Base-by-base conservation (phyloP, 1,140 invertebrate species). In the Brachionus sp. region DNA sequence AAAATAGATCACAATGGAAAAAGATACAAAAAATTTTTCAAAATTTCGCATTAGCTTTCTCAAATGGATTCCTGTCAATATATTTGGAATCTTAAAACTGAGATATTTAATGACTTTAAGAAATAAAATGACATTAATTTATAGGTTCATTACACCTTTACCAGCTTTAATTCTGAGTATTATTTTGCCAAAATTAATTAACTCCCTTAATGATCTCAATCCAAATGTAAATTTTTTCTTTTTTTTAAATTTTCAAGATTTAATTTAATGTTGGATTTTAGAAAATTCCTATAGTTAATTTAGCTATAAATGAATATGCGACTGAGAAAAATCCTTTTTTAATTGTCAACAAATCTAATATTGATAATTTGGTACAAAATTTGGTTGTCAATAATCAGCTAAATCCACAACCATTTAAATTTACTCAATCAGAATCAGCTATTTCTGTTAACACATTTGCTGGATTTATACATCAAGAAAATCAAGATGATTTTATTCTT, bases 211-310 rank as follows among this genome's bases (percentile, higher is more conserved):
- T 25, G 12, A 37, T 33, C 19, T 29, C 3, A 33, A 80, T 62
- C 77, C 77, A 80, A 64, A 80, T 35, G 77, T 80, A 62, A 80
- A 42, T 29, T 70, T 70, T 70, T 42, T 37, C 6, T 42, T 70
- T 70, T 35, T 37, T 70, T 39, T 75, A 1, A 19, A 44, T 23
- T 19, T 44, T 19, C 3, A 75, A 70, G 29, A 39, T 44, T 42
- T 42, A 75, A 5, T 23, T 16, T 19, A 42, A 42, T 78, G n/a
- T n/a, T n/a, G n/a, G n/a, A n/a, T 29, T 37, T 73, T 5, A 80
- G 77, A 42, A 80, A 25, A 25, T 80, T 9, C 77, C 77, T 6
- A 66, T 12, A 35, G 33, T 62, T 5, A 80, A 80, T 39, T 42
- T 80, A 9, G n/a, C n/a, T 10, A 80, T 80, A 25, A 66, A 80